A percentile compares a stretch with the other conserved stretches of the same genome.
phyloP scores from a whole-genome alignment of 2,797 vertebrate genomes.

The Harpagifer antarcticus region DNA sequence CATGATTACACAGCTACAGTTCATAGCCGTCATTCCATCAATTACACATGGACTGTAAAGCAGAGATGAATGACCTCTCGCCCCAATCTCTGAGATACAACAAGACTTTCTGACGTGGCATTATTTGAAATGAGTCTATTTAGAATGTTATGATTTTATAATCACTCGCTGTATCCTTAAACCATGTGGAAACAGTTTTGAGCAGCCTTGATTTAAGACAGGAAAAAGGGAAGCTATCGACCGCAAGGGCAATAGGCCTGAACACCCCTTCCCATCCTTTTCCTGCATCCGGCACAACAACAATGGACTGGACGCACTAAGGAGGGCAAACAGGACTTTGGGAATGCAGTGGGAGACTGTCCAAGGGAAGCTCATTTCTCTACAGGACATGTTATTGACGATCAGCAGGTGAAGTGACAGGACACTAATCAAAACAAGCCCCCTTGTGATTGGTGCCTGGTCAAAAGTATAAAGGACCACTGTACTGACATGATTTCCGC shows the following conservation, averaged over 20 bases:
- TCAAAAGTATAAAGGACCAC: neutral
- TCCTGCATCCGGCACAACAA: slow-evolving; percentile 87
- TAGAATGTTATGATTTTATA: neutral
- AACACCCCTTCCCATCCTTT: slow-evolving; percentile 82
- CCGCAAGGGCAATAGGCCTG: slow-evolving; percentile 65
- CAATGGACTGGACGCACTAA: slow-evolving; percentile 72
- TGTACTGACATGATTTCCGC: neutral
- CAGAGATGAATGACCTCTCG: slow-evolving; percentile 6
- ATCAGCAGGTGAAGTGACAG: neutral
- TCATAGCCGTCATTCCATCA: slow-evolving; percentile 25
- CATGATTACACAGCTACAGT: slow-evolving; percentile 28
- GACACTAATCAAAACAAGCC: neutral
- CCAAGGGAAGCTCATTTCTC: neutral
- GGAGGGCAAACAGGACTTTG: slow-evolving; percentile 40
- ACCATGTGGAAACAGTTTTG: slow-evolving; percentile 8
- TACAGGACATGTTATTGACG: neutral
- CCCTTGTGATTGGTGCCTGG: neutral
- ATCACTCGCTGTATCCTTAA: neutral
- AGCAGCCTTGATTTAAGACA: slow-evolving; percentile 68
- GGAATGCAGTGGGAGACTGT: slow-evolving; percentile 38
- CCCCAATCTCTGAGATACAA: neutral
- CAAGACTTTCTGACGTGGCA: neutral
- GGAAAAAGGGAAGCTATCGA: slow-evolving; percentile 80
- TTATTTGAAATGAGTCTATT: neutral
- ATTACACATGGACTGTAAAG: neutral